Evolutionary conservation across 2,113 vertebrate genomes (phyloP), one percentile per base, ranked within the genome.

Genomic region (Puma concolor): DNA sequence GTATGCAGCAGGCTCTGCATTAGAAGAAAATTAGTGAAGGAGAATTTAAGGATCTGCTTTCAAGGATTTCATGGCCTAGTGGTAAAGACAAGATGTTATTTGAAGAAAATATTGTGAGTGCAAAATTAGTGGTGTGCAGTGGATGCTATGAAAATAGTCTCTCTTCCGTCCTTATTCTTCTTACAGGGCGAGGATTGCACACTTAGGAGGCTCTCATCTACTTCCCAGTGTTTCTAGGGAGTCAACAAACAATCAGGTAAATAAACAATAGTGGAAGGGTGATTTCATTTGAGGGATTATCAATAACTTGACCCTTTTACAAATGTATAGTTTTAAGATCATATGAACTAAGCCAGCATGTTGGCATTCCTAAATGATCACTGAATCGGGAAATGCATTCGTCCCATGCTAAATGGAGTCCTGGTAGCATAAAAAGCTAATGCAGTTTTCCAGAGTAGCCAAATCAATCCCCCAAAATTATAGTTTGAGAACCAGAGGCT

Each of bases 261-360:
- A 60, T 71, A 74, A 88, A 66, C 15, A 76, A 64, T 14, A 33
- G 11, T 69, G 52, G 12, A 93, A 94, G 41, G 17, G 77, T 23
- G 67, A 36, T 52, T 94, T 94, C 71, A 89, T 94, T 72, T 90
- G 69, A 60, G 57, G 14, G 11, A 74, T 97, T 79, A 87, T 94
- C 85, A 97, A 83, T 85, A 97, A 89, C 21, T 82, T 36, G 4
- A 41, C 63, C 84, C 25, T 84, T 94, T 92, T 31, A 89, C 54
- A 81, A 93, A 44, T 44, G 44, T 44, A 9, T 50, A 81, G 15
- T 71, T 89, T 88, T 36, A 92, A 96, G n/a, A 27, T 63, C 33
- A 82, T 63, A 12, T 80, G 69, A 97, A 96, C 74, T 79, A 66
- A 71, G 50, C 5, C 69, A 92, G 36, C 5, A 74, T 48, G 80